Evolutionary conservation across 2,113 vertebrate genomes (phyloP).

Genomic region (Hystrix brachyura): DNA sequence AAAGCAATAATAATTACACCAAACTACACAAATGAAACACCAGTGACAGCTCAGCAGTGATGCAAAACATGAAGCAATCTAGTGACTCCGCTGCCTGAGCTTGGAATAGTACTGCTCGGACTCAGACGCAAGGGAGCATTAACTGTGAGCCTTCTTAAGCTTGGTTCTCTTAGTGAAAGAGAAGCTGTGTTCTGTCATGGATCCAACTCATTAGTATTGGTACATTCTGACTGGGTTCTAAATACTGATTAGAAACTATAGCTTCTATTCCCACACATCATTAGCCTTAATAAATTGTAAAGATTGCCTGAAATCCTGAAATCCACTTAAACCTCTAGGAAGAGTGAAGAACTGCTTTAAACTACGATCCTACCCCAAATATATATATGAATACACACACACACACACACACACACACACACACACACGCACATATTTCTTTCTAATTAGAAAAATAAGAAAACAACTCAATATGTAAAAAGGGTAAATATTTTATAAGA

Average conservation of each 20-base stretch:
- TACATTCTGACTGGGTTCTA: not conserved
- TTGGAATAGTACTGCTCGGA: not conserved
- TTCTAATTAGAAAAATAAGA: not conserved
- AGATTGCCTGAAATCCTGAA: not conserved
- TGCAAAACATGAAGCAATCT: not conserved
- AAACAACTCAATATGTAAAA: not conserved
- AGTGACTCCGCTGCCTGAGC: not conserved
- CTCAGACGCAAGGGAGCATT: not conserved
- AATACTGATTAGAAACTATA: not conserved
- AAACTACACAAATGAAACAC: not conserved
- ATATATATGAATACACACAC: not conserved
- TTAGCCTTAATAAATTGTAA: not conserved
- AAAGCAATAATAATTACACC: not conserved
- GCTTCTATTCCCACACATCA: not conserved
- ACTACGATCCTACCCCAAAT: not conserved
- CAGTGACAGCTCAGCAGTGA: not conserved
- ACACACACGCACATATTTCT: too few relatives aligned
- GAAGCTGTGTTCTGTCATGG: not conserved
- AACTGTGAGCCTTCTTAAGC: not conserved
- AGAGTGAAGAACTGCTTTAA: not conserved
- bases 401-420: too few relatives aligned
- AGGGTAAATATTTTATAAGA: not conserved
- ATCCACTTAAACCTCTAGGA: not conserved
- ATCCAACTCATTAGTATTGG: not conserved
- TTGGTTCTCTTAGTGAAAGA: not conserved